Conservation (phyloP, 2,888 invertebrate species). For the Liodrosophila aerea region DNA sequence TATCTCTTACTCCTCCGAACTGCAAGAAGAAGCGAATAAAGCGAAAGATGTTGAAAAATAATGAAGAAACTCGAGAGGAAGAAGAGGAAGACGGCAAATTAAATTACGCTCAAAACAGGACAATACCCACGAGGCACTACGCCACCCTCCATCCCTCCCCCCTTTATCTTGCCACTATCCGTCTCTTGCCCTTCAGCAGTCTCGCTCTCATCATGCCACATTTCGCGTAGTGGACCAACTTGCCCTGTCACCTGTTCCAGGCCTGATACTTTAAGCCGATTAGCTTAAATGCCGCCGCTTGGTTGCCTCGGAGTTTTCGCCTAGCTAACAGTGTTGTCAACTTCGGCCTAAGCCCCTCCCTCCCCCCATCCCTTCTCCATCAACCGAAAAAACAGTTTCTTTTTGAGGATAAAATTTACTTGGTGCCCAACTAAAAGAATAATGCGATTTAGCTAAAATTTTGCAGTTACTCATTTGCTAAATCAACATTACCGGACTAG, state of each 20-base stretch:
- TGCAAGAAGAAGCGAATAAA: constrained; percentile 6
- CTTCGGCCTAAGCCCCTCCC: constrained; percentile 3
- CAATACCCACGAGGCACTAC: constrained; percentile 29
- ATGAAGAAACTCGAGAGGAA: constrained; percentile 2
- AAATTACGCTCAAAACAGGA: constrained; percentile 52
- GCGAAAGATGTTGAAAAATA: constrained; percentile 3
- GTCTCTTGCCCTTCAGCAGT: not conserved
- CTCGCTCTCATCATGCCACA: not conserved
- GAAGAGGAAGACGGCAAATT: constrained; percentile 43
- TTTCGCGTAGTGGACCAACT: constrained; percentile 29
- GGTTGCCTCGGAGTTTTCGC: constrained; percentile 23
- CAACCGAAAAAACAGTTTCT: no score
- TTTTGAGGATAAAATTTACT: no score
- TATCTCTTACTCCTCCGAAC: constrained; percentile 15
- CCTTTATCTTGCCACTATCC: no score
- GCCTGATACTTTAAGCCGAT: constrained; percentile 77
- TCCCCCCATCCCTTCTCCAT: not conserved
- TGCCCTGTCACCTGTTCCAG: constrained; percentile 69
- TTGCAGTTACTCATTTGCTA: no score
- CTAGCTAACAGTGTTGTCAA: not conserved
- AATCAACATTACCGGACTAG: no score
- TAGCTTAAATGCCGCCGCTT: constrained; percentile 67
- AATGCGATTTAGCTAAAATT: no score
- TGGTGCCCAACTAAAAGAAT: no score
- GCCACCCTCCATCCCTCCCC: not conserved